Conservation (phyloP, 92 coral and sea anemone species). For the Plumapathes pennacea region DNA sequence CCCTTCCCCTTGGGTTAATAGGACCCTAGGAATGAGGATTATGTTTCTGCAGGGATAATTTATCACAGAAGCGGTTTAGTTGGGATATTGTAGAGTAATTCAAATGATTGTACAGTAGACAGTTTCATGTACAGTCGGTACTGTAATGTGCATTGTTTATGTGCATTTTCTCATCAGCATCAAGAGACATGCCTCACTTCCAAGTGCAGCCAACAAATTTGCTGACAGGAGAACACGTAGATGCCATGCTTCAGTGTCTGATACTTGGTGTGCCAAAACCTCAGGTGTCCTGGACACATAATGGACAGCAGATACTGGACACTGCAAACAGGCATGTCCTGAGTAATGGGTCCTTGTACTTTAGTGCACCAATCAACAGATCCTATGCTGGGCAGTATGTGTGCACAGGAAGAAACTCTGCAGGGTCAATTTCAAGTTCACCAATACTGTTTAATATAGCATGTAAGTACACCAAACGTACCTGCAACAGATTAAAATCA, state of each 20-base stretch:
- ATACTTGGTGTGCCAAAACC: slow-evolving; percentile 90
- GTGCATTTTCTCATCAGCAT: slow-evolving; percentile 55
- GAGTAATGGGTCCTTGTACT: slow-evolving; percentile 80
- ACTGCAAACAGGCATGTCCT: slow-evolving; percentile 56
- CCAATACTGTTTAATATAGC: slow-evolving; percentile 76
- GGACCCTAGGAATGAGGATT: too few relatives aligned
- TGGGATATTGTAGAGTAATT: too few relatives aligned
- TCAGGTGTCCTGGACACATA: slow-evolving; percentile 67
- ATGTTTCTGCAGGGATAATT: too few relatives aligned
- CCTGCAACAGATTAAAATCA: too few relatives aligned
- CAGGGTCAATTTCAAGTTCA: slow-evolving; percentile 70
- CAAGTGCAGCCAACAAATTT: slow-evolving; percentile 74
- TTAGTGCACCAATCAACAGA: slow-evolving; percentile 50
- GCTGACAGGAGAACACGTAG: slow-evolving; percentile 51
- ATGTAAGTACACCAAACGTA: slow-evolving; percentile 94
- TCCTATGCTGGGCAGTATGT: slow-evolving; percentile 77
- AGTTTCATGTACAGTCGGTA: too few relatives aligned
- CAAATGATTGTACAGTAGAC: too few relatives aligned
- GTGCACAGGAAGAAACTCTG: slow-evolving; percentile 71
- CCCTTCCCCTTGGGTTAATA: too few relatives aligned
- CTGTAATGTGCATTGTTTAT: not conserved
- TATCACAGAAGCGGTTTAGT: too few relatives aligned
- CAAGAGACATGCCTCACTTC: slow-evolving; percentile 75
- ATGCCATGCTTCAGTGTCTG: slow-evolving; percentile 69
- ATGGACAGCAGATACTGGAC: slow-evolving; percentile 45